phyloP scores from a whole-genome alignment of 2,797 vertebrate species.

The Botia kubotai region DNA sequence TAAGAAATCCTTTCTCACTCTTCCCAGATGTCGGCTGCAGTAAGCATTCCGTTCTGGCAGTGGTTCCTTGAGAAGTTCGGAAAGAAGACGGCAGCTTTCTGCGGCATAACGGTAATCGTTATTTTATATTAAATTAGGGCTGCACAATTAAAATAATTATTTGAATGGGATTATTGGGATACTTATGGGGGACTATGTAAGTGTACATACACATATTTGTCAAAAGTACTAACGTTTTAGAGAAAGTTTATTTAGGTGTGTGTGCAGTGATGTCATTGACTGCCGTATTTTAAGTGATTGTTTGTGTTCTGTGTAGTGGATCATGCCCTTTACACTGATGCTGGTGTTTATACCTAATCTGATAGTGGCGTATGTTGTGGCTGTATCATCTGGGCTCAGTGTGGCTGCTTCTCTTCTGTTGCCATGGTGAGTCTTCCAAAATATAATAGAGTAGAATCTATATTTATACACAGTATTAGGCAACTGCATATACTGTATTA shows the following conservation, averaged over 20 bases:
- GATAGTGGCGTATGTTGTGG: constrained; percentile 88
- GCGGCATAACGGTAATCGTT: constrained; percentile 88
- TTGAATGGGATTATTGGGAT: too few relatives aligned
- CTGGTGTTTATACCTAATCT: constrained; percentile 89
- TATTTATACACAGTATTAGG: too few relatives aligned
- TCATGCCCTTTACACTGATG: constrained; percentile 92
- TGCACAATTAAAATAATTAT: too few relatives aligned
- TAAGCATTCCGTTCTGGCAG: constrained; percentile 94
- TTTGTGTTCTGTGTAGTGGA: constrained; percentile 78
- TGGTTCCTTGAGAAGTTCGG: constrained; percentile 92
- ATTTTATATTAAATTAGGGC: not conserved
- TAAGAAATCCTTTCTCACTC: not conserved
- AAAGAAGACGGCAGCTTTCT: constrained; percentile 90
- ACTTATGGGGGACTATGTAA: too few relatives aligned
- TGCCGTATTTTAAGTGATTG: not conserved
- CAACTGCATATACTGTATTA: too few relatives aligned
- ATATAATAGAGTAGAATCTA: not conserved
- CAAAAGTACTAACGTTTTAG: not conserved
- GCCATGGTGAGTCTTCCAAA: constrained; percentile 85
- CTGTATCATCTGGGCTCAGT: constrained; percentile 90
- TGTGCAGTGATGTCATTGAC: too few relatives aligned
- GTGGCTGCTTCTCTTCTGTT: constrained; percentile 91
- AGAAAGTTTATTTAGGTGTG: too few relatives aligned
- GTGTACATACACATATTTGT: not conserved
- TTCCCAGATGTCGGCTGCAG: constrained; percentile 86